These are phyloP conservation scores for Zosterops lateralis DNA, from an alignment of 2,113 vertebrate species.

Conservation along the genomic window DNA sequence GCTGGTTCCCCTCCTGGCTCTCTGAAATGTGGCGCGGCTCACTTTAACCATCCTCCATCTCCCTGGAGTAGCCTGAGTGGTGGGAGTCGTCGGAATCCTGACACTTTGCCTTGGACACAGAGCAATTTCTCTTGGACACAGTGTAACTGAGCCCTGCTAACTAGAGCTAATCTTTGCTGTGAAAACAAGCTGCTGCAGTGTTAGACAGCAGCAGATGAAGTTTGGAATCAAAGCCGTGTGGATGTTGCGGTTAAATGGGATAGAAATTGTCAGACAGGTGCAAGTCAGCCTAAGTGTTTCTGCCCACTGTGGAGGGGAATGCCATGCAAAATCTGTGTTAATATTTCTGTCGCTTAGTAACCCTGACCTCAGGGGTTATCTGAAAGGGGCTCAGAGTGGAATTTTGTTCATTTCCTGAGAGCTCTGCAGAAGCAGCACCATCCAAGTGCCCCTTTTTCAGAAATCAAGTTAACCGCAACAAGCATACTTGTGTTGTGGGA, in stretches of 20 bases:
- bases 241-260: background rate
- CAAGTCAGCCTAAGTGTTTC: background rate
- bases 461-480: background rate
- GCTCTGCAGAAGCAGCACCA: background rate
- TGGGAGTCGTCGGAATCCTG: rapidly evolving
- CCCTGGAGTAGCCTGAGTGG: background rate
- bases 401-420: slow-evolving; percentile 58
- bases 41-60: background rate
- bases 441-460: background rate
- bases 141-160: background rate
- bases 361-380: slow-evolving; percentile 61
- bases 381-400: slow-evolving; percentile 36
- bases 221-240: background rate
- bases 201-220: slow-evolving; percentile 8
- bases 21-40: background rate
- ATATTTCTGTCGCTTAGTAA: slow-evolving; percentile 42
- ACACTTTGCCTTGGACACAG: background rate
- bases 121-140: background rate
- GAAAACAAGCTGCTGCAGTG: background rate
- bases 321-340: background rate
- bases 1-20: background rate
- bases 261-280: slow-evolving; percentile 29
- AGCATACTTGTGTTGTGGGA: background rate
- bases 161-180: background rate
- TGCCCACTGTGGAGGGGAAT: background rate